Evolutionary conservation across 2,888 invertebrate genomes (phyloP).

Genomic region (Lordiphosa fenestrarum): DNA sequence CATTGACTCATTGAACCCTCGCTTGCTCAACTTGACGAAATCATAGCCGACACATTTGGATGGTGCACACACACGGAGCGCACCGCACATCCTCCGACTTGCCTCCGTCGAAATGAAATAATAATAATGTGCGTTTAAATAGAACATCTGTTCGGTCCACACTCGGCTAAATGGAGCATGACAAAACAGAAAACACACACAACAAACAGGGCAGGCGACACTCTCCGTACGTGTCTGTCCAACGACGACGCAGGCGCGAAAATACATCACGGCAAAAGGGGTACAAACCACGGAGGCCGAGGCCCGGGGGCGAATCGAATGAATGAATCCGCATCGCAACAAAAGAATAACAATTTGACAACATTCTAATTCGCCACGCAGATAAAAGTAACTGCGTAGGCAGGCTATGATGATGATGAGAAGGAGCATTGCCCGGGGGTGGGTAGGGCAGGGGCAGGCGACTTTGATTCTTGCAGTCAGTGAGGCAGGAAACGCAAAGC

Average conservation of each 20-base stretch:
- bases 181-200: conserved; percentile 78
- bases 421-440: conserved; percentile 15
- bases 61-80: conserved; percentile 46
- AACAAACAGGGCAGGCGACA: conserved; percentile 35
- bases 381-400: conserved; percentile 70
- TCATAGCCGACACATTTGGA: conserved; percentile 27
- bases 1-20: no score
- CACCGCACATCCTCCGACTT: conserved; percentile 53
- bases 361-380: conserved; percentile 79
- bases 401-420: not conserved
- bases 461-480: conserved; percentile 63
- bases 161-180: conserved; percentile 81
- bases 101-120: conserved; percentile 77
- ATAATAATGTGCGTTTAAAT: conserved; percentile 80
- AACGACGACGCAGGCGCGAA: conserved; percentile 59
- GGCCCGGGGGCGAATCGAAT: conserved; percentile 56
- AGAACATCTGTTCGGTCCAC: conserved; percentile 81
- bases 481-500: conserved; percentile 75
- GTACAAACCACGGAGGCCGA: conserved; percentile 33
- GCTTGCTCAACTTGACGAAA: not conserved
- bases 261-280: conserved; percentile 45
- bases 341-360: conserved; percentile 79
- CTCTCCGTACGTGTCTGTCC: conserved; percentile 23
- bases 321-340: conserved; percentile 72
- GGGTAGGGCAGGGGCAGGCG: conserved; percentile 41